A percentile compares a stretch with the other conserved stretches of the same genome.
Evolutionary conservation across 2,797 vertebrate species (phyloP).

Genomic region (Acridotheres tristis): DNA sequence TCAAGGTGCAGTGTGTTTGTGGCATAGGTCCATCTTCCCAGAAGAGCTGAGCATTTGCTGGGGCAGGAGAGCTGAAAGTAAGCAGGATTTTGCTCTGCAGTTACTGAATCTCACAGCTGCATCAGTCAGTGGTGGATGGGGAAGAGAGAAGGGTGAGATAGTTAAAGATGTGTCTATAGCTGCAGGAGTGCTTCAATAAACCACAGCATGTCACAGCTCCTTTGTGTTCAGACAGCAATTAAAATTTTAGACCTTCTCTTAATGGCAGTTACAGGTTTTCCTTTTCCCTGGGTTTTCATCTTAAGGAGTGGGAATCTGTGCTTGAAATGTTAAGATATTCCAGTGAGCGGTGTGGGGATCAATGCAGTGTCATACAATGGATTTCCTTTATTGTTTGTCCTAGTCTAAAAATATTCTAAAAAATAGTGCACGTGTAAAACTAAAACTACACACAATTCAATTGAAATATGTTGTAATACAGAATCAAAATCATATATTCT

Average conservation of each 20-base stretch:
- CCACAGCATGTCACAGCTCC: background rate
- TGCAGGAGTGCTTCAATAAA: background rate
- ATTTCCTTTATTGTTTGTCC: background rate
- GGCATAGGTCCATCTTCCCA: background rate
- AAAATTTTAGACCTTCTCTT: background rate
- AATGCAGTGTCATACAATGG: fast-evolving
- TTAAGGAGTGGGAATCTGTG: background rate
- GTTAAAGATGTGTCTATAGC: background rate
- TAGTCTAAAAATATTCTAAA: background rate
- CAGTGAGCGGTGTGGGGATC: background rate
- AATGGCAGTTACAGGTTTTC: background rate
- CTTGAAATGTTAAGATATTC: background rate
- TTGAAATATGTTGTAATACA: background rate
- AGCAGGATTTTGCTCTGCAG: background rate
- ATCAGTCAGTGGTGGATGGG: background rate
- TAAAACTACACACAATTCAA: background rate
- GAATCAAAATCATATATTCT: background rate
- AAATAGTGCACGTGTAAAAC: background rate
- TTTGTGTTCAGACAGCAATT: background rate
- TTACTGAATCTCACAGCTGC: background rate
- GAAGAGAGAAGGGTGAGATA: background rate
- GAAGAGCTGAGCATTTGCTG: background rate
- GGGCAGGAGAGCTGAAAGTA: background rate
- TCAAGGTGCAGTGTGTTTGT: background rate
- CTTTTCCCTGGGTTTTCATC: background rate